Base-by-base conservation (phyloP, 2,888 invertebrate species). In the Tenthredo mesomela region DNA sequence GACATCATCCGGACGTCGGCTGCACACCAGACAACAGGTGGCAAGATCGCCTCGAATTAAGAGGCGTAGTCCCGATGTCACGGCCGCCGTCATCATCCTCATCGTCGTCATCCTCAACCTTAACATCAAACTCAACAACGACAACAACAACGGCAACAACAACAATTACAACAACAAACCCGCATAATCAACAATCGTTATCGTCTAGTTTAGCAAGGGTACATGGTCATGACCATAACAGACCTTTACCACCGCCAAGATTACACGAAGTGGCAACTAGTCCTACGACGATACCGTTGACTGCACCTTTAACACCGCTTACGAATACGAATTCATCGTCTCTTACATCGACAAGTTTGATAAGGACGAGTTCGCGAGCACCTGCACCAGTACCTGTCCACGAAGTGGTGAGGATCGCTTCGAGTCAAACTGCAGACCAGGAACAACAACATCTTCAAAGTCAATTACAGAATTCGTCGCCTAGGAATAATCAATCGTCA, bases 231-330 rank as follows among this genome's bases (percentile, higher is more conserved):
- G 93, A 93, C 85, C 93, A 93, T 85, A 91, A 88, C 75, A 88
- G 93, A 65, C 93, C 93, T 7, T 88, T 93, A 82, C 93, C 93
- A 61, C 93, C 93, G 12, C 93, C 93, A 4, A 86, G 92, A 88
- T 87, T 92, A 85, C 88, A 89, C 40, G 87, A 86, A 33, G 86
- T 82, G 77, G 40, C 40, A 9, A 58, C 85, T 18, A 47, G 21
- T n/a, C 12, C 77, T 18, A 54, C 85, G n/a, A 70, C 84, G 67
- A 50, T 93, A 90, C 94, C 94, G 92, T 93, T 95, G 92, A 95
- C 95, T 91, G 94, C 95, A 88, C 94, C 94, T 37, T 91, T 94
- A 87, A 92, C 93, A 84, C 94, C 94, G 73, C 91, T 95, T 93
- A 94, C 94, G 93, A 93, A 91, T 93, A 94, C 94, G 93, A 93